Conservation (phyloP, 2,113 vertebrate species). For the Ornithorhynchus anatinus region DNA sequence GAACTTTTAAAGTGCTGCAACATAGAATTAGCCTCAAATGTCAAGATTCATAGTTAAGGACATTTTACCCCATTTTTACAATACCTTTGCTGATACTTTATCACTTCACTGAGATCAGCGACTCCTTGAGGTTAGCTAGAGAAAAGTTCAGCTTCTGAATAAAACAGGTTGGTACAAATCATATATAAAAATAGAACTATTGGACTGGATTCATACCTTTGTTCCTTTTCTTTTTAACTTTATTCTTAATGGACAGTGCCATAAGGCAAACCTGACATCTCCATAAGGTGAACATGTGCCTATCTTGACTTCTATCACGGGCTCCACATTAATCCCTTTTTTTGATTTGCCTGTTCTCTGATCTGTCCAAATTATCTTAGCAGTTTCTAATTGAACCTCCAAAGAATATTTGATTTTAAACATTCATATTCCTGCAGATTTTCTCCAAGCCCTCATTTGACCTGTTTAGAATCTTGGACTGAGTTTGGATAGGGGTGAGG, state of each 20-base stretch:
- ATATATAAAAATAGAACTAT: constrained; percentile 25
- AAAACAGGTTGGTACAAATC: neutral
- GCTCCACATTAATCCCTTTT: constrained; percentile 15
- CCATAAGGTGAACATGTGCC: neutral
- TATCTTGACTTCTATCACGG: constrained; percentile 21
- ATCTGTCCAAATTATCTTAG: neutral
- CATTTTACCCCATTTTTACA: constrained; percentile 48
- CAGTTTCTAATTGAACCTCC: neutral
- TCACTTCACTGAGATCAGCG: neutral
- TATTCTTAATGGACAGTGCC: neutral
- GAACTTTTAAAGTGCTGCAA: constrained; percentile 33
- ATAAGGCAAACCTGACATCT: constrained; percentile 15
- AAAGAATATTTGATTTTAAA: neutral
- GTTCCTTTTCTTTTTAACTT: constrained; percentile 13
- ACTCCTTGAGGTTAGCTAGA: constrained; percentile 20
- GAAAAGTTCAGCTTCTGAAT: constrained; percentile 11
- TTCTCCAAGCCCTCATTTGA: too few species aligned
- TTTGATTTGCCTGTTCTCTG: neutral
- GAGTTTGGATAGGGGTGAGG: too few species aligned
- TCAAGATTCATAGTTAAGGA: constrained; percentile 41
- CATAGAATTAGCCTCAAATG: constrained; percentile 40
- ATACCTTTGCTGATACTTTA: constrained; percentile 28
- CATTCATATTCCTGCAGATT: neutral
- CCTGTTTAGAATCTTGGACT: too few species aligned
- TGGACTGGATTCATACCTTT: neutral